Evolutionary conservation across 2,113 vertebrate species (phyloP).

Genomic region (Ornithorhynchus anatinus): DNA sequence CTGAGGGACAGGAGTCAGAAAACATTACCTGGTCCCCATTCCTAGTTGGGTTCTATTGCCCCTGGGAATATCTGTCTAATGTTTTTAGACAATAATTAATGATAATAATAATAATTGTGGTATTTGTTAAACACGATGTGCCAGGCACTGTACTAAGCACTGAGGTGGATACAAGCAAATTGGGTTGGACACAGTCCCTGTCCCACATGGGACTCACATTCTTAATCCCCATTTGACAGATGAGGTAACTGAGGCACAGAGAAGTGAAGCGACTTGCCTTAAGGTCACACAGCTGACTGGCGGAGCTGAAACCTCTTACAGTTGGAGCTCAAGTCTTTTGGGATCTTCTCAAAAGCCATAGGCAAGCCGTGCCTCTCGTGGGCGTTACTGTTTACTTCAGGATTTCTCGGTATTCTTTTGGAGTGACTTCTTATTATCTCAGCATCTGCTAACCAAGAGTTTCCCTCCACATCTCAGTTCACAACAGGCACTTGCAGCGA

Average conservation of each 20-base stretch:
- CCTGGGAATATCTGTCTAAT: background rate
- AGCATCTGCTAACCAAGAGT: background rate
- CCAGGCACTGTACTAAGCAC: too few species aligned
- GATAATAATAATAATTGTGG: too few species aligned
- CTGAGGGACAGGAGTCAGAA: background rate
- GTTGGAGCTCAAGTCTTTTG: background rate
- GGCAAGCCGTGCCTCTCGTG: background rate
- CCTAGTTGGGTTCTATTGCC: background rate
- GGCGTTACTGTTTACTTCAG: background rate
- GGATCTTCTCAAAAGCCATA: background rate
- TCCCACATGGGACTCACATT: too few species aligned
- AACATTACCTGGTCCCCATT: background rate
- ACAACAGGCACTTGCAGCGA: slow-evolving; percentile 73
- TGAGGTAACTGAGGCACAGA: too few species aligned
- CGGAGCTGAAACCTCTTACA: background rate
- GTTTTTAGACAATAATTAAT: background rate
- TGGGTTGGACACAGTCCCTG: too few species aligned
- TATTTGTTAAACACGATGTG: too few species aligned
- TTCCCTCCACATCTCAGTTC: slow-evolving; percentile 60
- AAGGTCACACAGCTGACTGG: too few species aligned
- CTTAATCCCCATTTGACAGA: too few species aligned
- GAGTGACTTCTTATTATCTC: accelerated
- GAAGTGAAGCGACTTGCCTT: too few species aligned
- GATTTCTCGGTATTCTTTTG: background rate
- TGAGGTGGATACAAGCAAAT: too few species aligned